A percentile compares a stretch with the other conserved stretches of the same genome.
Evolutionary conservation across 2,797 vertebrate species (phyloP).

Genomic region (Pempheris klunzingeri): DNA sequence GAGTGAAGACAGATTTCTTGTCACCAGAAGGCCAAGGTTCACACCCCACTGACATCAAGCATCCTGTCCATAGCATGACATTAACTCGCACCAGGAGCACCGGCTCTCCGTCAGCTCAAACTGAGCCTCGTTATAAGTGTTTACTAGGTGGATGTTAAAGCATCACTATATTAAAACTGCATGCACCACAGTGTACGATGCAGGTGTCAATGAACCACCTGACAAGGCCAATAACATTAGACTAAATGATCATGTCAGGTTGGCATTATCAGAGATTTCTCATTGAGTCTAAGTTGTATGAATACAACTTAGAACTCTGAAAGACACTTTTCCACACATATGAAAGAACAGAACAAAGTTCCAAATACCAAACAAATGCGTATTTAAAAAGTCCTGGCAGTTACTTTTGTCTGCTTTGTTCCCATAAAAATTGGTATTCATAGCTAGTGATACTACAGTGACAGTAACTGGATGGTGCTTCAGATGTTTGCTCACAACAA

Average conservation of each 20-base stretch:
- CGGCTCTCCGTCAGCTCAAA: not conserved
- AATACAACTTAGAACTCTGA: not conserved
- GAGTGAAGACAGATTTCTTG: constrained; percentile 35
- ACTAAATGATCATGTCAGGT: not conserved
- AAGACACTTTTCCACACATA: not conserved
- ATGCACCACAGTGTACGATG: no score
- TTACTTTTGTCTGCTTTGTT: not conserved
- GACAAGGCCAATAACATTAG: not conserved
- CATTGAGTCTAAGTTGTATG: not conserved
- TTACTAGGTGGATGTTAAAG: not conserved
- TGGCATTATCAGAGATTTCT: not conserved
- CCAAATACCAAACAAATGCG: not conserved
- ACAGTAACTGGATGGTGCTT: not conserved
- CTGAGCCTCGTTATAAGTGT: not conserved
- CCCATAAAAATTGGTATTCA: not conserved
- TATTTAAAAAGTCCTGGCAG: not conserved
- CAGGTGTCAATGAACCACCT: no score
- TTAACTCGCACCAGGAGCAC: constrained; percentile 7
- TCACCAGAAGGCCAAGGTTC: constrained; percentile 33
- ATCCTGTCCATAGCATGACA: constrained; percentile 17
- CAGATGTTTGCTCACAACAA: not conserved
- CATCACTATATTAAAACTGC: not conserved
- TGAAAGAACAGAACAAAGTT: not conserved
- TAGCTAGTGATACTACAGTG: not conserved
- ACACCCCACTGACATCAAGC: constrained; percentile 19